Base-by-base conservation (phyloP, 2,888 invertebrate species). In the Pteria penguin region DNA sequence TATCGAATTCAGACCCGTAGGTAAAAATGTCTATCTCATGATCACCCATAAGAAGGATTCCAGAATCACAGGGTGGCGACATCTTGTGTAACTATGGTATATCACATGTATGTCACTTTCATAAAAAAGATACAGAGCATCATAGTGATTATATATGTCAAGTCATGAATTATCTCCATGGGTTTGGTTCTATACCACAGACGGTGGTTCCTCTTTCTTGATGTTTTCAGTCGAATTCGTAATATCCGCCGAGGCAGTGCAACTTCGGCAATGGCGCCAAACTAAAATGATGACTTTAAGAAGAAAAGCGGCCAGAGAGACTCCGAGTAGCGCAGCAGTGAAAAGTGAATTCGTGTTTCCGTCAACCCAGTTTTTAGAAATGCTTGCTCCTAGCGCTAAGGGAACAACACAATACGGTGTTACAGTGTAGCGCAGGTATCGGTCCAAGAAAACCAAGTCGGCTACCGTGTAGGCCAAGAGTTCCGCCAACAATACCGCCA, bases 361-460 rank as follows among this genome's bases (percentile, higher is more conserved):
- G 8, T 58, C 67, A 26, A 80, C 70, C 58, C 74, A 86, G 68
- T 86, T 81, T 31, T 82, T 81, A 8, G 80, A 63, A n/a, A 87
- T 31, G 29, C 83, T 86, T 18, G 87, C 88, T 26, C 79, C 70
- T 18, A 89, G 79, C 2, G 86, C 88, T 24, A 86, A 52, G 4
- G 86, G 66, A 5, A 89, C 62, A 24, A 86, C 87, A 29, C 84
- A 69, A 74, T 86, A 88, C 0, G 87, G 88, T 5, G 83, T 85
- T 72, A 86, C 75, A 11, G 83, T 79, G 76, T 88, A 89, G 22
- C 89, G 83, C 18, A 86, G 75, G 62, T 82, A 83, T 55, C 78
- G 82, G 75, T 88, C 88, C 18, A 86, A 81, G 31, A 88, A 76
- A 60, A 86, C 78, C 33, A 84, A 80, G 63, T 89, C 89, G 27